Percentiles rank a stretch among this genome's conserved stretches.
phyloP scores from a whole-genome alignment of 1,140 invertebrate genomes.

The Cherax destructor region DNA sequence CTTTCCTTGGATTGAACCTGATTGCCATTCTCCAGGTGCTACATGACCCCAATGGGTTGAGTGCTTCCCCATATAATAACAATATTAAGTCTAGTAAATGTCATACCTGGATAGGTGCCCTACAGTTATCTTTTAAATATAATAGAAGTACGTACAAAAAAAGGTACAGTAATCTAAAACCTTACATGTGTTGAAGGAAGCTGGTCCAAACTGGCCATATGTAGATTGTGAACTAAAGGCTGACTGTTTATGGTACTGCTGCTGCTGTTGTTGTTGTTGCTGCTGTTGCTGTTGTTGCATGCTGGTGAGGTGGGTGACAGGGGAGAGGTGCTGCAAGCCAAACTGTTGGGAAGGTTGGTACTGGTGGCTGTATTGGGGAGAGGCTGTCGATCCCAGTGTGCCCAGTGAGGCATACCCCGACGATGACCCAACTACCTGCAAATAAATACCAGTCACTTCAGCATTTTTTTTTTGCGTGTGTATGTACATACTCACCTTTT shows the following conservation, averaged over 20 bases:
- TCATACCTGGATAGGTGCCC: too few species aligned
- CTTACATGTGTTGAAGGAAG: constrained; percentile 59
- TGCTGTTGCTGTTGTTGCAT: not conserved
- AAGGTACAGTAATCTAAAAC: not conserved
- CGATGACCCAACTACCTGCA: constrained; percentile 24
- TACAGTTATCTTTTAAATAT: too few species aligned
- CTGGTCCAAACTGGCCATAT: constrained; percentile 45
- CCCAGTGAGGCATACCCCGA: constrained; percentile 51
- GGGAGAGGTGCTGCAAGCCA: constrained; percentile 54
- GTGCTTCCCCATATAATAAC: too few species aligned
- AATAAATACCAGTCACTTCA: too few species aligned
- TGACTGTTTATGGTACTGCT: constrained; percentile 24
- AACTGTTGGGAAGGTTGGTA: constrained; percentile 35
- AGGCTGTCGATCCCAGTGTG: constrained; percentile 31
- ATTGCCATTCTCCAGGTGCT: too few species aligned
- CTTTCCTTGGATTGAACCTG: too few species aligned
- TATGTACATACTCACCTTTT: too few species aligned
- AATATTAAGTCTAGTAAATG: too few species aligned
- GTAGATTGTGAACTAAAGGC: constrained; percentile 30
- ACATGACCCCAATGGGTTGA: too few species aligned
- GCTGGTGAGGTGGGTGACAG: constrained; percentile 29
- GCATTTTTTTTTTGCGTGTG: too few species aligned
- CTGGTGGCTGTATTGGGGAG: not conserved
- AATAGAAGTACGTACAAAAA: too few species aligned
- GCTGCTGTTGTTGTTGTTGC: constrained; percentile 50